Evolutionary conservation across 1,140 invertebrate genomes (phyloP).

Genomic region (Philopotamus ludificatus): DNA sequence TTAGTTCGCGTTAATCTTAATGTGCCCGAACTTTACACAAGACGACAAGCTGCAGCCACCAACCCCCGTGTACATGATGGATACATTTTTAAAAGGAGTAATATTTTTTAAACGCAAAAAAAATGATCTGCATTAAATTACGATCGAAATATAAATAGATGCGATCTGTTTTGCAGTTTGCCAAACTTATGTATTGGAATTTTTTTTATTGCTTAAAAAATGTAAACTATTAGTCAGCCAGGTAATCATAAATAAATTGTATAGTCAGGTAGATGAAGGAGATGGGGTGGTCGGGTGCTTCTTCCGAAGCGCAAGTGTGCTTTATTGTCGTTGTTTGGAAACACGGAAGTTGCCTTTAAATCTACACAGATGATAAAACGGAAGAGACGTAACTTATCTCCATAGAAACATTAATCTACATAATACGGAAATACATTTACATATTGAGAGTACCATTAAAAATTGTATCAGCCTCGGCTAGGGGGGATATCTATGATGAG

Average conservation of each 20-base stretch:
- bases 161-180: too few relatives aligned
- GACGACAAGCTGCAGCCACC: constrained; percentile 33
- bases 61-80: background rate
- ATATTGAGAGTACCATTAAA: constrained; percentile 31
- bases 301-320: constrained; percentile 27
- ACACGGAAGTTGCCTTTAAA: constrained; percentile 30
- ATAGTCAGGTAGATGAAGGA: too few relatives aligned
- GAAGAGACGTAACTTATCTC: constrained; percentile 32
- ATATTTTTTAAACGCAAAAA: background rate
- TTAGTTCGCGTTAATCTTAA: constrained; percentile 39
- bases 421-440: constrained; percentile 32
- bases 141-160: too few relatives aligned
- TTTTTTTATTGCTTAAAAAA: too few relatives aligned
- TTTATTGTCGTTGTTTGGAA: constrained; percentile 30
- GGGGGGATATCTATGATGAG: too few relatives aligned
- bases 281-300: constrained; percentile 3
- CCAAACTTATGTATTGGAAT: too few relatives aligned
- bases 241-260: constrained; percentile 21
- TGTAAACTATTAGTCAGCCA: too few relatives aligned
- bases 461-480: constrained; percentile 8
- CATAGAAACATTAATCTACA: constrained; percentile 30
- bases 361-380: constrained; percentile 32
- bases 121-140: background rate
- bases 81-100: constrained; percentile 11
- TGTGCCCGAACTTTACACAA: constrained; percentile 37